Evolutionary conservation across 2,797 vertebrate species (phyloP).

Genomic region (Siniperca obscura): DNA sequence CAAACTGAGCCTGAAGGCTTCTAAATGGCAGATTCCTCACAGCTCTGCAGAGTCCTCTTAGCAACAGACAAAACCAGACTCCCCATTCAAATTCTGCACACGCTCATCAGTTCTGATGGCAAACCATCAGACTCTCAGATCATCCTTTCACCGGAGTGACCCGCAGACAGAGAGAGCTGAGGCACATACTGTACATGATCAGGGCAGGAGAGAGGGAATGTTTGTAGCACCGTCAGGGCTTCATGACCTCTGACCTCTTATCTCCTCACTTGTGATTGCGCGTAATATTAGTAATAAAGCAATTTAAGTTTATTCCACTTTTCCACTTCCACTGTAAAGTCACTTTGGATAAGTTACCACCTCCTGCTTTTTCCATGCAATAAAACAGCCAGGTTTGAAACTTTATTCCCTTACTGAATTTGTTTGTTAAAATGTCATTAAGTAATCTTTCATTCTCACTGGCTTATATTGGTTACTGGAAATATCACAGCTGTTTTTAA

Average conservation of each 20-base stretch:
- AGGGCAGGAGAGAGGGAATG: neutral
- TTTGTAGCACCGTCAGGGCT: neutral
- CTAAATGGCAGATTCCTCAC: conserved; percentile 69
- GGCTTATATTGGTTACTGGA: neutral
- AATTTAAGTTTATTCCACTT: too few relatives aligned
- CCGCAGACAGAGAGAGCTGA: neutral
- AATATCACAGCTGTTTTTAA: too few relatives aligned
- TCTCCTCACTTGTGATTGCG: neutral
- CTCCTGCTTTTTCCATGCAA: too few relatives aligned
- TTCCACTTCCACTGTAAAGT: too few relatives aligned
- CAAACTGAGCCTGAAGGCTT: conserved; percentile 15
- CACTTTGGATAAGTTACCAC: too few relatives aligned
- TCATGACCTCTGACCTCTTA: conserved; percentile 27
- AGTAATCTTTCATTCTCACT: neutral
- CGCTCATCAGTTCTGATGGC: conserved; percentile 15
- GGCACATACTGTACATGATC: neutral
- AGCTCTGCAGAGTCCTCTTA: conserved; percentile 60
- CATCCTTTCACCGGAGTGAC: conserved; percentile 23
- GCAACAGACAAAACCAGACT: conserved; percentile 77
- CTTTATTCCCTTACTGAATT: neutral
- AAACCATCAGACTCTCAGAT: conserved; percentile 15
- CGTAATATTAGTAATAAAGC: too few relatives aligned
- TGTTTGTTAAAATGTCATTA: neutral
- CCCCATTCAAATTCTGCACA: conserved; percentile 72
- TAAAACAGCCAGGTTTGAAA: neutral